Evolutionary conservation across 2,113 vertebrate genomes (phyloP), one percentile per base, ranked within the genome.

Genomic region (Polyodon spathula): DNA sequence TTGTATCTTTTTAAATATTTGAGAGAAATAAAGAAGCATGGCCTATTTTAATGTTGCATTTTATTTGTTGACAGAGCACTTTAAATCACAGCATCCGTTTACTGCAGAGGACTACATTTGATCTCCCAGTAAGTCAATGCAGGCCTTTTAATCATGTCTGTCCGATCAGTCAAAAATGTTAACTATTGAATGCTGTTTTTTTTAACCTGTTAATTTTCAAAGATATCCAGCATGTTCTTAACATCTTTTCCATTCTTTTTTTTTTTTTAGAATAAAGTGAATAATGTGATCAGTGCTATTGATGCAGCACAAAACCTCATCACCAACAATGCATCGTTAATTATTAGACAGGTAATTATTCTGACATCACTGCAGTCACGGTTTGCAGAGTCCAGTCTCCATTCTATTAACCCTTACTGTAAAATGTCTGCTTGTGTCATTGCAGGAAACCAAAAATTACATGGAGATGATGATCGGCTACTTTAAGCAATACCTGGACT

Each of bases 401-500:
- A n/a, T n/a, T n/a, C n/a, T n/a, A n/a, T n/a, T n/a, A n/a, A n/a
- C n/a, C n/a, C n/a, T n/a, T n/a, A n/a, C n/a, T n/a, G 6, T 38
- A 8, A 12, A 11, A 52, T 59, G 2, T 43, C 56, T n/a, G 60
- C 41, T n/a, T n/a, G n/a, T n/a, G n/a, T n/a, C 62, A 15, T 39
- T 64, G 64, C 76, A 95, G 96, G 92, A 97, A 83, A 89, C 84
- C 0, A 79, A 78, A 62, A 88, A 80, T 66, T 98, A 88, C 70
- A 83, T 78, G 57, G 72, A 76, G 15, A 87, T 68, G 17, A 78
- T 99, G 57, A 62, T 90, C 41, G 78, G 83, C 43, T 92, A 97
- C 84, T 96, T 97, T 61, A 78, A 87, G 60, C 88, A 86, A 2
- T 99, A 99, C 52, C 54, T 89, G 12, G 77, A 86, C 4, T 98